phyloP scores from a whole-genome alignment of 2,888 invertebrate species.

The Nesidiocoris tenuis region DNA sequence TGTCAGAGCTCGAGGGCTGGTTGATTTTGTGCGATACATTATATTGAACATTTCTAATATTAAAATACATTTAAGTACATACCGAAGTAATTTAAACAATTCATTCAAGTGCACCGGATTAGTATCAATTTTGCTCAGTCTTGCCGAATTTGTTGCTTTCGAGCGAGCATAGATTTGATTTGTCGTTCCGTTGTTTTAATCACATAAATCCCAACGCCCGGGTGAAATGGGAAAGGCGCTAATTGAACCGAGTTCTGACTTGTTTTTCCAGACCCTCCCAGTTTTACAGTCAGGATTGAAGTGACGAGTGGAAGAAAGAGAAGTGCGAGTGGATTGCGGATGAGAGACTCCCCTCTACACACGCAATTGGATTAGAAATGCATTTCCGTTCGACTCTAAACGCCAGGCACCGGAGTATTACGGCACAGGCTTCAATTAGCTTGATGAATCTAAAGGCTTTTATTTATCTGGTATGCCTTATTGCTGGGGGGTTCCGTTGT shows the following conservation, averaged over 20 bases:
- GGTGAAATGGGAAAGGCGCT: background rate
- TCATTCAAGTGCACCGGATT: too few species aligned
- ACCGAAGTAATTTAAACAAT: too few species aligned
- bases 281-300: background rate
- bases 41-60: too few species aligned
- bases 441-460: constrained; percentile 35
- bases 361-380: constrained; percentile 39
- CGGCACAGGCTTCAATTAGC: constrained; percentile 16
- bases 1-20: too few species aligned
- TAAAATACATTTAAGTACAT: too few species aligned
- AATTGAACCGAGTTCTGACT: background rate
- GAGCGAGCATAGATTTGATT: too few species aligned
- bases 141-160: too few species aligned
- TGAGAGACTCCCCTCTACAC: background rate
- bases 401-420: constrained; percentile 10
- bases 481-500: background rate
- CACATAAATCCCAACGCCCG: background rate
- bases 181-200: background rate
- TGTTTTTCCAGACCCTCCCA: background rate
- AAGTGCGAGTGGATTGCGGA: too few species aligned
- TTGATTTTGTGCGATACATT: too few species aligned
- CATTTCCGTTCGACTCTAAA: constrained; percentile 33
- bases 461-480: constrained; percentile 37
- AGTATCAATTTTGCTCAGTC: too few species aligned
- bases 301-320: too few species aligned